phyloP scores from a whole-genome alignment of 2,113 vertebrate species.

The Gambusia holbrooki region DNA sequence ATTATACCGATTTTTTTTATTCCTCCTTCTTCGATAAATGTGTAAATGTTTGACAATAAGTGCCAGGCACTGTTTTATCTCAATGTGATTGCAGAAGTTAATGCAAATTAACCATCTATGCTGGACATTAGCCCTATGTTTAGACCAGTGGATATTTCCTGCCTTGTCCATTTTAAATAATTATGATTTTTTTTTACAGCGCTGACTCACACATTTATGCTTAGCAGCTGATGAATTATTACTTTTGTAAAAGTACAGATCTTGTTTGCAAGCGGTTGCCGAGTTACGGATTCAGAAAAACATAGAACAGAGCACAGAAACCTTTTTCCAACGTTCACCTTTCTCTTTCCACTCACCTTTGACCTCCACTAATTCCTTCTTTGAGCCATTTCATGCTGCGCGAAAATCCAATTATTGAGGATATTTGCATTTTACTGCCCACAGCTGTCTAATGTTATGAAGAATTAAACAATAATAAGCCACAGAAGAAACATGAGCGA shows the following conservation, averaged over 20 bases:
- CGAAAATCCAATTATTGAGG: no score
- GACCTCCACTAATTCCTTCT: not conserved
- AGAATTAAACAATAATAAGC: no score
- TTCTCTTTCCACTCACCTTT: not conserved
- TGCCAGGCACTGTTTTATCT: not conserved
- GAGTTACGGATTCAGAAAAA: not conserved
- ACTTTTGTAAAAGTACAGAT: not conserved
- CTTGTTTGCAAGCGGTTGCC: not conserved
- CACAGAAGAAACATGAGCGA: no score
- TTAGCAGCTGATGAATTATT: not conserved
- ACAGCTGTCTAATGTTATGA: not conserved
- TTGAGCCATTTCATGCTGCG: not conserved
- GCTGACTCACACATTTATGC: not conserved
- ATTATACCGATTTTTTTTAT: not conserved
- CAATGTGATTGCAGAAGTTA: not conserved
- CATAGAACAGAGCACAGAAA: not conserved
- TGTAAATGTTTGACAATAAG: not conserved
- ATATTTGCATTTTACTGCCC: not conserved
- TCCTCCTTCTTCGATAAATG: not conserved
- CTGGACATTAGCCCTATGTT: not conserved
- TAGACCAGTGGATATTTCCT: not conserved
- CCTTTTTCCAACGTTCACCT: not conserved
- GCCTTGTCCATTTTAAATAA: not conserved
- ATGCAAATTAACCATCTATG: not conserved
- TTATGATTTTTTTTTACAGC: not conserved